Base-by-base conservation (phyloP, 2,888 invertebrate genomes). In the Oscheius myriophilus region DNA sequence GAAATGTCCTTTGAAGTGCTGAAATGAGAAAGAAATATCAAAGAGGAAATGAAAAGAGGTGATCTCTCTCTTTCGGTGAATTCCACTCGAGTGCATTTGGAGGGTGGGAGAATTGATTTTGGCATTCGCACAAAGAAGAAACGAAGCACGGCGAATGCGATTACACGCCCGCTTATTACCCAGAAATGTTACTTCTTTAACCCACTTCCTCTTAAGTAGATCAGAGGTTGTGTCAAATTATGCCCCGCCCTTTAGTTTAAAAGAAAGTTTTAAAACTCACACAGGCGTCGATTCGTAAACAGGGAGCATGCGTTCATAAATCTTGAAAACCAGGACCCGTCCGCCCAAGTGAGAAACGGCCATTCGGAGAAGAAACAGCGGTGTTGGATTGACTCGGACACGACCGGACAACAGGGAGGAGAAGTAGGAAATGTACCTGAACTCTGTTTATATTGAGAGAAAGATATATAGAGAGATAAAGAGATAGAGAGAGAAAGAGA, bases 381-480 rank as follows among this genome's bases (percentile, higher is more conserved):
- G 92, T 55, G 92, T 91, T 61, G 93, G 92, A 88, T 94, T 95
- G 87, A 95, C 93, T 82, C 92, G 91, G 85, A 94, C 92, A 86
- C 92, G 92, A 53, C 94, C 94, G 7, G 94, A 93, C 67, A 95
- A 90, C 57, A 95, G 89, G 1, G 94, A 94, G 63, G 93, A 92
- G 88, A 95, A 95, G 87, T 95, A 95, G 86, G 93, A 92, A 79
- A 95, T 92, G 89, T 95, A 95, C 88, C 94, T 94, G 90, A 62
- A 84, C 16, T 21, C 3, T 7, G 14, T 2, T 23, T 14, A 43
- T 16, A 43, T 43, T 14, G 45, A 43, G 45, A 14, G n/a, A 43
- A 14, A 14, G 45, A 14, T 14, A 43, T 14, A 43, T 43, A n/a
- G n/a, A n/a, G n/a, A n/a, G n/a, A n/a, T n/a, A n/a, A n/a, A n/a